Evolutionary conservation across 2,113 vertebrate genomes (phyloP).

Genomic region (Ptyas mucosa): DNA sequence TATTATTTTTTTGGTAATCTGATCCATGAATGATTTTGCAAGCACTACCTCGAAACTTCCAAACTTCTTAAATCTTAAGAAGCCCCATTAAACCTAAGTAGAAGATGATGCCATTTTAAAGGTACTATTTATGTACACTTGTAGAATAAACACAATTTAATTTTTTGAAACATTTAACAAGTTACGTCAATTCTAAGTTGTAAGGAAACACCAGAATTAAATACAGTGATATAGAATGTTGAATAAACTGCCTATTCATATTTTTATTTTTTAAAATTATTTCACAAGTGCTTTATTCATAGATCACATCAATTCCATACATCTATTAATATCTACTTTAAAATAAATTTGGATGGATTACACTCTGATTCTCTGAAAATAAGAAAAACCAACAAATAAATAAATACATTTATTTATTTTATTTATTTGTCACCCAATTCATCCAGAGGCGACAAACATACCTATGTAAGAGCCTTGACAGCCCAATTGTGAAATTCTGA

Average conservation of each 20-base stretch:
- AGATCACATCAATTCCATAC: background rate
- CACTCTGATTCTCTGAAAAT: slow-evolving; percentile 20
- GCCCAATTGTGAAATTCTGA: background rate
- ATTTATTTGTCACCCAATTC: background rate
- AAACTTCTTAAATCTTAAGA: background rate
- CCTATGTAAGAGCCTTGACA: background rate
- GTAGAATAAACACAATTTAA: background rate
- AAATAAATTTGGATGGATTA: slow-evolving; percentile 46
- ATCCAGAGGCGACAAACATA: background rate
- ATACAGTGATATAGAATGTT: background rate
- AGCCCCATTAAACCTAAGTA: background rate
- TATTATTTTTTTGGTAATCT: background rate
- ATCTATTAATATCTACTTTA: background rate
- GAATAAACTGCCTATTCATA: slow-evolving; percentile 9
- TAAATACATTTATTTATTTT: background rate
- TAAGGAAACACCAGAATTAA: background rate
- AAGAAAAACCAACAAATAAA: background rate
- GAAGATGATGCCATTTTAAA: background rate
- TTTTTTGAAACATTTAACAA: background rate
- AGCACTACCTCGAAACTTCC: background rate
- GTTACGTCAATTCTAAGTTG: background rate
- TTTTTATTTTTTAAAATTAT: slow-evolving; percentile 7
- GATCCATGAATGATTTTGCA: background rate
- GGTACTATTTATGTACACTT: slow-evolving; percentile 21
- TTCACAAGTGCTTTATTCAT: background rate